Evolutionary conservation across 2,888 invertebrate species (phyloP), one percentile per base, ranked within the genome.

Genomic region (Apeira syringaria): DNA sequence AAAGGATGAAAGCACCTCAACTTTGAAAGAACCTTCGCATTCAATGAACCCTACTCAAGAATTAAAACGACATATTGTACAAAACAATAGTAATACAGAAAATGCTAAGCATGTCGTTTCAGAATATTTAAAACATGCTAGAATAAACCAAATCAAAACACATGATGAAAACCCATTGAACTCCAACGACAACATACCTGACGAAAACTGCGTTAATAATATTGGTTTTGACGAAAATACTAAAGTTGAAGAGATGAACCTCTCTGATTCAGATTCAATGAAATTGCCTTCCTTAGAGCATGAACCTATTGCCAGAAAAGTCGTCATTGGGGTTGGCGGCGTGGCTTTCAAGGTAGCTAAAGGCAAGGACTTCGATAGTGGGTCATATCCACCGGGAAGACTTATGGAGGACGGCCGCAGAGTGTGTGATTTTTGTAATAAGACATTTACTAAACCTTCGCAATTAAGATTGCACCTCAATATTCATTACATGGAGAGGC

Each of bases 401-500:
- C 91, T 94, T 6, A 91, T 93, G 70, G 94, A 94, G 66, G 95
- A 95, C 64, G 95, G 94, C 0, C 92, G 94, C 39, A 93, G 95
- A 59, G 93, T 94, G 18, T 97, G 97, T 68, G 92, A 92, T 40
- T 94, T 98, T 67, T 99, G 99, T 84, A 94, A 95, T 59, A 98
- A 98, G 82, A 94, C 95, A 37, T 99, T 99, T 84, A 95, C 94
- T 50, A 97, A 98, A 79, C 95, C 96, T 47, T 96, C 96, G 49
- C 98, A 98, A 71, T 90, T 98, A 50, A 92, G 95, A 53, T 90
- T 98, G 51, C 98, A 99, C 83, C 95, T 98, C 79, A 98, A 98
- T 80, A 98, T 98, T 57, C 98, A 99, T 83, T 98, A 97, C 68
- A 94, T 98, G 91, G 98, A 98, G 77, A 92, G 97, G 50, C 97